Evolutionary conservation across 2,888 invertebrate species (phyloP), one percentile per base, ranked within the genome.

Genomic region (Cataglyphis livida): DNA sequence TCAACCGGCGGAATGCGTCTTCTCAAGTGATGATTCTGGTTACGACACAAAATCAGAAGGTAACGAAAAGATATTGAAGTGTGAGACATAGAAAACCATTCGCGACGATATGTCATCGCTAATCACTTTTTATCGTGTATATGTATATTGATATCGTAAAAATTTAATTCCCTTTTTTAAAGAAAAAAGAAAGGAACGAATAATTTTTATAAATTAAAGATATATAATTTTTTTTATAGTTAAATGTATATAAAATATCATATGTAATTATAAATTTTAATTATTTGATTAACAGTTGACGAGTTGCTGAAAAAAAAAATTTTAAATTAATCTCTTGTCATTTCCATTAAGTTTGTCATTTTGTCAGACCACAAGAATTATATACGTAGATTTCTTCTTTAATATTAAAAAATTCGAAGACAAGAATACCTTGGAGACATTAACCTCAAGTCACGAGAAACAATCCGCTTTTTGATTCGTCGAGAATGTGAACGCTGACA

Each of bases 121-220:
- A 83, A 83, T 89, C 88, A 87, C 85, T 86, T 90, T 85, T 51
- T 70, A 82, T 85, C 54, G 70, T 62, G 62, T 79, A 84, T 68
- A 35, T 54, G 62, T 32, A 44, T n/a, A 57, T 15, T n/a, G 44
- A 51, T 89, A 84, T 89, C 44, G 82, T 86, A 86, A 89, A 12
- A 41, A 21, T 38, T 68, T n/a, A 41, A 41, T n/a, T n/a, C 3
- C 12, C 3, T 12, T 41, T 41, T 41, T 41, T 12, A 15, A 41
- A 41, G 41, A 41, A 41, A 41, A 41, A 41, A 41, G 48, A 48
- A 25, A 12, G 12, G 1, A 21, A 9, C 3, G 0, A 28, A 25
- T 12, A 0, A 62, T 18, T 35, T 18, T 25, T 32, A 64, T 64
- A 35, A 66, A 48, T 35, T 25, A 54, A 51, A 54, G 38, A 21